phyloP scores from a whole-genome alignment of 1,140 invertebrate species.

The Ceratoteleas bidentatus region DNA sequence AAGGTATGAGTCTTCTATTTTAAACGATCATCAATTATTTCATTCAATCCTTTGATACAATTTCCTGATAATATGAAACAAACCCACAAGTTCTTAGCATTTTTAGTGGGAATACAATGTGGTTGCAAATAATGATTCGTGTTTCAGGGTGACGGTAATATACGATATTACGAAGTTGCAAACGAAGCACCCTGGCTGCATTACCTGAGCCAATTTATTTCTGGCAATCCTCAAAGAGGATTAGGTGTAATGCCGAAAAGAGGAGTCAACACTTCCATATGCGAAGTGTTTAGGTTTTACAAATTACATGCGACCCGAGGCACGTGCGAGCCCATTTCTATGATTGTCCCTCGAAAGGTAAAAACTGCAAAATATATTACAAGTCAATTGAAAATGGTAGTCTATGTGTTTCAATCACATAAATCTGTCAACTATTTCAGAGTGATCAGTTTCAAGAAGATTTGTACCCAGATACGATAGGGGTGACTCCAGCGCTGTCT shows the following conservation, averaged over 20 bases:
- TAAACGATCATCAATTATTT: no score
- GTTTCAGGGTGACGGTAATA: slow-evolving; percentile 93
- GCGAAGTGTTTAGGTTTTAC: slow-evolving; percentile 95
- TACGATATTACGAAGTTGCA: slow-evolving; percentile 96
- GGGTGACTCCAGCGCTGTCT: slow-evolving; percentile 90
- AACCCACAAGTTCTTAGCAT: no score
- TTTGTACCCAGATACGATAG: slow-evolving; percentile 95
- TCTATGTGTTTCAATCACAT: background rate
- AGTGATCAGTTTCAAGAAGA: slow-evolving; percentile 92
- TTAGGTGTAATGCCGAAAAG: slow-evolving; percentile 96
- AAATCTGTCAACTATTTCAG: slow-evolving; percentile 74
- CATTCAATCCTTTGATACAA: no score
- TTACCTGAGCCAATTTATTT: slow-evolving; percentile 95
- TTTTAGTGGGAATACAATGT: no score
- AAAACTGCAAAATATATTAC: slow-evolving; percentile 33
- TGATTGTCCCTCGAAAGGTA: slow-evolving; percentile 96
- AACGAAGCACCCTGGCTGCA: slow-evolving; percentile 92
- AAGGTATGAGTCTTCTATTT: slow-evolving; percentile 82
- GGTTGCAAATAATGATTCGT: no score
- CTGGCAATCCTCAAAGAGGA: slow-evolving; percentile 93
- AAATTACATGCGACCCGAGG: slow-evolving; percentile 94
- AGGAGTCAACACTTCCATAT: slow-evolving; percentile 89
- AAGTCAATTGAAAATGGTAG: background rate
- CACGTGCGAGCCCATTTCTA: slow-evolving; percentile 94
- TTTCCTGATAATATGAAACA: no score